Evolutionary conservation across 2,888 invertebrate species (phyloP).

Genomic region (Eilema caniola): DNA sequence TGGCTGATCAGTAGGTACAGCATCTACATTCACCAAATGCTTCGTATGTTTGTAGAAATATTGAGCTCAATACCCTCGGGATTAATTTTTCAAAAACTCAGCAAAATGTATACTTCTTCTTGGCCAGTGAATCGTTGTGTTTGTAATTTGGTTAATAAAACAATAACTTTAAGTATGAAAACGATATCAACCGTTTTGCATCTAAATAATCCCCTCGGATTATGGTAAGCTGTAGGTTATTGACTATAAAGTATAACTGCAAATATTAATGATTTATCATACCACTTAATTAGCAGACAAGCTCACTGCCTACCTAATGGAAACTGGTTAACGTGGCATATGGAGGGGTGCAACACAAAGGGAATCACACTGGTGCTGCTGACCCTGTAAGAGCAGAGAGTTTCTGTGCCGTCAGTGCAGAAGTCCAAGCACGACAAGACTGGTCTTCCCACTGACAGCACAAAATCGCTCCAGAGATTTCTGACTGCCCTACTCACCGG

Average conservation of each 20-base stretch:
- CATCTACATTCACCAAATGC: not conserved
- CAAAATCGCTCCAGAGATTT: too few relatives aligned
- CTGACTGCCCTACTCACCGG: too few relatives aligned
- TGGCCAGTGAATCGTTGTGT: not conserved
- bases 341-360: too few relatives aligned
- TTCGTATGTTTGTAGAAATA: not conserved
- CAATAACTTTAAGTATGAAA: not conserved
- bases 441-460: too few relatives aligned
- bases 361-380: too few relatives aligned
- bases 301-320: too few relatives aligned
- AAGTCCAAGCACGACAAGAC: too few relatives aligned
- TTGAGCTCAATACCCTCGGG: not conserved
- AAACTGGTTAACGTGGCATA: too few relatives aligned
- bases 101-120: not conserved
- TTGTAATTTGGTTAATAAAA: slow-evolving; percentile 1
- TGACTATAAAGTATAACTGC: not conserved
- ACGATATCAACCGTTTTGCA: not conserved
- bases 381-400: too few relatives aligned
- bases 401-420: too few relatives aligned
- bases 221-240: not conserved
- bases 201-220: not conserved
- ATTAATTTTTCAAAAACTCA: not conserved
- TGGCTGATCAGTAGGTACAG: not conserved
- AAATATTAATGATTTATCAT: not conserved
- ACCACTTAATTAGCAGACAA: too few relatives aligned